Evolutionary conservation across 2,888 invertebrate genomes (phyloP), one percentile per base, ranked within the genome.

Genomic region (Calephelis perditalis): DNA sequence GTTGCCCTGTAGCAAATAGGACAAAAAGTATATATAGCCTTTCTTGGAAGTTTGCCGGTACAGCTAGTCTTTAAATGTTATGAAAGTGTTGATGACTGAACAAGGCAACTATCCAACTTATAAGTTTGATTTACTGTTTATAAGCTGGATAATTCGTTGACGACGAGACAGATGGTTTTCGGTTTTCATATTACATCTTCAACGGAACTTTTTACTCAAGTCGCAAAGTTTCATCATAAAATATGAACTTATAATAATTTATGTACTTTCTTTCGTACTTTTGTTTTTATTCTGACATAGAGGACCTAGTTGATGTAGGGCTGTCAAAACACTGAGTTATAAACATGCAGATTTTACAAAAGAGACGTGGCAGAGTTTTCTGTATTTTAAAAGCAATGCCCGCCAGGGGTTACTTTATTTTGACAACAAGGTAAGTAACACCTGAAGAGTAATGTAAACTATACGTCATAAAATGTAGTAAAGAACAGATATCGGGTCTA

Each of bases 171-270:
- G 49, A 49, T 49, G 49, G 49, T 15, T 49, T 49, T 26, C 10
- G 11, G 9, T 52, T 52, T 52, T 52, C 26, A 11, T 35, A 40
- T 11, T 26, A 35, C 52, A 52, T 35, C 35, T 15, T 15, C 47
- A 35, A 26, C 35, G 26, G 35, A 52, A 52, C 52, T 52, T 52
- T 52, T 52, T 52, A 52, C 52, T 52, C 10, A 52, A 52, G 52
- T 35, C 52, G 12, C 12, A 52, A 52, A 35, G 35, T 52, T 52
- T 52, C 10, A 15, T 52, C 52, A 11, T 52, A 52, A 52, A 52
- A 52, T 52, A 52, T 52, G 49, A 35, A 49, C 49, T 35, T 49
- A 49, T 49, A 49, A 49, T 49, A 49, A 49, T 15, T 49, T 49
- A 49, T 49, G 35, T 26, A 49, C 35, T 49, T 49, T 49, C 49